phyloP scores from a whole-genome alignment of 2,888 invertebrate species.

The Drosophila lutescens region DNA sequence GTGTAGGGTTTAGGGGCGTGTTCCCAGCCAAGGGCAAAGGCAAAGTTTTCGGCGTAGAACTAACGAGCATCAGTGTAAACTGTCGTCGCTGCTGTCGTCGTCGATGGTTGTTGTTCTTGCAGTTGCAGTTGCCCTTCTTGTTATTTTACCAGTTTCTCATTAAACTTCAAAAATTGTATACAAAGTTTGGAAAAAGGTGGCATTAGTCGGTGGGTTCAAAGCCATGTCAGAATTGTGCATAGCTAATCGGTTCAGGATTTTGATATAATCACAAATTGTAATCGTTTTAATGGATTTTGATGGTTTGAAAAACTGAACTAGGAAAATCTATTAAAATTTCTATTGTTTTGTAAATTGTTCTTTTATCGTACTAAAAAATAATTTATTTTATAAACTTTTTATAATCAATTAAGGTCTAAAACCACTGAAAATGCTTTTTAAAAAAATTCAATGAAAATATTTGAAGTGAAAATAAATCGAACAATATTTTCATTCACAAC shows the following conservation, averaged over 20 bases:
- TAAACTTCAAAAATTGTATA: conserved; percentile 52
- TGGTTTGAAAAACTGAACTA: not conserved
- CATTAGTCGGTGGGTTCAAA: conserved; percentile 44
- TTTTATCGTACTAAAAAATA: too few species aligned
- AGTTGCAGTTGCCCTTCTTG: conserved; percentile 7
- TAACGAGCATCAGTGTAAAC: conserved; percentile 70
- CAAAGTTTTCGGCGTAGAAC: conserved; percentile 58
- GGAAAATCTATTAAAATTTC: too few species aligned
- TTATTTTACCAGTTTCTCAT: conserved; percentile 54
- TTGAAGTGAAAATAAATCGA: too few species aligned
- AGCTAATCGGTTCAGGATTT: conserved; percentile 43
- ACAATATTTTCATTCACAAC: too few species aligned
- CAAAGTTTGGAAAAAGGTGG: conserved; percentile 10
- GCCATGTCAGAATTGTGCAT: conserved; percentile 39
- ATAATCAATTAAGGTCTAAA: too few species aligned
- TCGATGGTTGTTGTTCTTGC: conserved; percentile 12
- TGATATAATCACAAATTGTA: not conserved
- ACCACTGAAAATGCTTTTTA: too few species aligned
- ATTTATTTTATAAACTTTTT: too few species aligned
- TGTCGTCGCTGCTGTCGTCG: conserved; percentile 38
- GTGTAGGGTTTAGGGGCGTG: not conserved
- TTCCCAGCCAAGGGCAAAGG: conserved; percentile 8
- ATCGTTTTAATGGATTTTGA: not conserved
- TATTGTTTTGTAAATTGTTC: too few species aligned
- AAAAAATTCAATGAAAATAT: too few species aligned